These are phyloP conservation scores for Albula goreensis DNA, from an alignment of 2,113 vertebrate species.

Conservation along the genomic window DNA sequence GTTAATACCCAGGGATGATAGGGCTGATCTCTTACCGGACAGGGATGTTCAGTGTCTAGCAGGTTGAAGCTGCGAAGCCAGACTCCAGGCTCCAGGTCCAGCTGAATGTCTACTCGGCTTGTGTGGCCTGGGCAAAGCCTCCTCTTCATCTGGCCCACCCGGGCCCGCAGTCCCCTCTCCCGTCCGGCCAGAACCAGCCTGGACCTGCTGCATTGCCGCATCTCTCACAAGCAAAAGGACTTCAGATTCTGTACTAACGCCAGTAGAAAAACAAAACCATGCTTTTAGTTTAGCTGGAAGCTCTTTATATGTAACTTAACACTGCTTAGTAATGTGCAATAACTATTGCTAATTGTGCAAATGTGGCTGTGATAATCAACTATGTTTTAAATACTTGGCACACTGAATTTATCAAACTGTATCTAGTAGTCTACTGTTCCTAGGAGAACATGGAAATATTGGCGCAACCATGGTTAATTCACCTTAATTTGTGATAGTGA, in stretches of 20 bases:
- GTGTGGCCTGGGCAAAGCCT: constrained; percentile 47
- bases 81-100: constrained; percentile 57
- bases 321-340: not conserved
- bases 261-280: not conserved
- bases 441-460: not conserved
- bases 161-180: constrained; percentile 50
- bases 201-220: constrained; percentile 54
- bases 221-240: not conserved
- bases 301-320: not conserved
- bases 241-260: not conserved
- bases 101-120: constrained; percentile 43
- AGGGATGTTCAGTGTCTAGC: constrained; percentile 51
- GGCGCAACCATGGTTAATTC: not conserved
- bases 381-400: not conserved
- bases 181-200: constrained; percentile 47
- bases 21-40: constrained; percentile 51
- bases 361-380: not conserved
- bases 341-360: not conserved
- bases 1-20: not conserved
- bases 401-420: no score
- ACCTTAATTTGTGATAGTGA: not conserved
- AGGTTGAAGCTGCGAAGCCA: constrained; percentile 69
- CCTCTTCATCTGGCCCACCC: constrained; percentile 60
- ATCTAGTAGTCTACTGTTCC: not conserved
- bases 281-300: not conserved